Conservation (phyloP, 2,797 vertebrate species). For the Cetoscarus ocellatus region DNA sequence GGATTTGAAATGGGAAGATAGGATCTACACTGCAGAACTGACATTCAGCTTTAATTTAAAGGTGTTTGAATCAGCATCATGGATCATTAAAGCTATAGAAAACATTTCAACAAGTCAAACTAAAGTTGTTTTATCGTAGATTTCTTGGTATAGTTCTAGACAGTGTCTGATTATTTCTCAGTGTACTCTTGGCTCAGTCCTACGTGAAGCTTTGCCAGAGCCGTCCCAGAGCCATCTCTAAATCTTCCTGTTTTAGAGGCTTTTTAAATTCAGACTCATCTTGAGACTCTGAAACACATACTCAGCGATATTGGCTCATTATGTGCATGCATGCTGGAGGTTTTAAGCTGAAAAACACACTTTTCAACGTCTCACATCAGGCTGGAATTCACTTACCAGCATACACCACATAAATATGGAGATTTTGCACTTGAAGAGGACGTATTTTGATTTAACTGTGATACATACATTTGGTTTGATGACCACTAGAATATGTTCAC, state of each 20-base stretch:
- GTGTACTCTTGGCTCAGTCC: slow-evolving; percentile 10
- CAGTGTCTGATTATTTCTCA: slow-evolving; percentile 5
- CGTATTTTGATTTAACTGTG: too few species aligned
- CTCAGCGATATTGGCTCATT: background rate
- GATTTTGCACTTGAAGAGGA: too few species aligned
- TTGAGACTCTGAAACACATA: background rate
- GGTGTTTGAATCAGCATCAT: slow-evolving; percentile 23
- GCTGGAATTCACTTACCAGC: too few species aligned
- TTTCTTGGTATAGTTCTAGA: slow-evolving; percentile 23
- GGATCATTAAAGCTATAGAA: slow-evolving; percentile 14
- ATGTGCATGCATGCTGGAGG: too few species aligned
- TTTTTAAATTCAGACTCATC: slow-evolving; percentile 10
- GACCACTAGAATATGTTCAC: too few species aligned
- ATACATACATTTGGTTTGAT: too few species aligned
- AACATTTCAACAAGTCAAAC: slow-evolving; percentile 24
- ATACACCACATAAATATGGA: too few species aligned
- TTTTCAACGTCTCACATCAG: background rate
- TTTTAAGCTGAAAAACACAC: background rate
- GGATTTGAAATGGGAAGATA: slow-evolving; percentile 29
- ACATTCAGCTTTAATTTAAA: slow-evolving; percentile 26
- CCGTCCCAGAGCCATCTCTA: slow-evolving; percentile 13
- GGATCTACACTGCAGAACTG: slow-evolving; percentile 20
- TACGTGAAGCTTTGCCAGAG: slow-evolving; percentile 19
- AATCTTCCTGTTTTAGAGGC: background rate
- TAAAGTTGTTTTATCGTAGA: slow-evolving; percentile 31